Evolutionary conservation across 2,888 invertebrate species (phyloP).

Genomic region (Scaptomyza reducta): DNA sequence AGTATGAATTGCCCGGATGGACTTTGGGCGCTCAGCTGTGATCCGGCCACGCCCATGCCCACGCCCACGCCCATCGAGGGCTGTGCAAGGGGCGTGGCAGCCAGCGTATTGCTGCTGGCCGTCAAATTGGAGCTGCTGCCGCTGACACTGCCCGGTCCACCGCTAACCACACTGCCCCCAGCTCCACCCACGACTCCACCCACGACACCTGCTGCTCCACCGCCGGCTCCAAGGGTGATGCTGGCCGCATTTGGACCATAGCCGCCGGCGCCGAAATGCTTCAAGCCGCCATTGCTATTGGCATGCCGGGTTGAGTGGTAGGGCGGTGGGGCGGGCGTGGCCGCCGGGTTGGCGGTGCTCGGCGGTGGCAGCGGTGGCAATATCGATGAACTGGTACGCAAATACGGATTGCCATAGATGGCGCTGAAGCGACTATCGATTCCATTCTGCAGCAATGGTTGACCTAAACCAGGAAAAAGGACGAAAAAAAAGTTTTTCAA

Average conservation of each 20-base stretch:
- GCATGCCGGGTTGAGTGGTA: slow-evolving; percentile 85
- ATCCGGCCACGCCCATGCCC: slow-evolving; percentile 78
- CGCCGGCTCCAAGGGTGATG: slow-evolving; percentile 16
- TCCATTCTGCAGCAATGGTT: slow-evolving; percentile 84
- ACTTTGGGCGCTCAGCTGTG: slow-evolving; percentile 87
- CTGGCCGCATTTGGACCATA: slow-evolving; percentile 35
- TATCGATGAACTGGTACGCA: slow-evolving; percentile 88
- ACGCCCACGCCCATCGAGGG: slow-evolving; percentile 85
- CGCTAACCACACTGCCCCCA: slow-evolving; percentile 82
- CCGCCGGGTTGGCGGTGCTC: slow-evolving; percentile 90
- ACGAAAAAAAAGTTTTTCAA: too few relatives aligned
- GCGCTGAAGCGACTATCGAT: slow-evolving; percentile 90
- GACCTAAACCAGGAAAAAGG: slow-evolving; percentile 65
- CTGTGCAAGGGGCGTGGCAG: slow-evolving; percentile 80
- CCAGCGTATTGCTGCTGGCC: slow-evolving; percentile 82
- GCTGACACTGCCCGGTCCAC: slow-evolving; percentile 84
- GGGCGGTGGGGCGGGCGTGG: slow-evolving; percentile 92
- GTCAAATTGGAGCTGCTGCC: slow-evolving; percentile 86
- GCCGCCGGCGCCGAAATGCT: slow-evolving; percentile 61
- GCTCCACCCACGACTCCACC: slow-evolving; percentile 84
- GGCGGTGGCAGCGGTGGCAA: slow-evolving; percentile 86
- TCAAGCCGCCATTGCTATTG: slow-evolving; percentile 75
- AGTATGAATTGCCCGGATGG: slow-evolving; percentile 84
- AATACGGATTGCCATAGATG: slow-evolving; percentile 94
- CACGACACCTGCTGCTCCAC: slow-evolving; percentile 80